Conservation (phyloP, 2,888 invertebrate genomes). For the Apamea sordens region DNA sequence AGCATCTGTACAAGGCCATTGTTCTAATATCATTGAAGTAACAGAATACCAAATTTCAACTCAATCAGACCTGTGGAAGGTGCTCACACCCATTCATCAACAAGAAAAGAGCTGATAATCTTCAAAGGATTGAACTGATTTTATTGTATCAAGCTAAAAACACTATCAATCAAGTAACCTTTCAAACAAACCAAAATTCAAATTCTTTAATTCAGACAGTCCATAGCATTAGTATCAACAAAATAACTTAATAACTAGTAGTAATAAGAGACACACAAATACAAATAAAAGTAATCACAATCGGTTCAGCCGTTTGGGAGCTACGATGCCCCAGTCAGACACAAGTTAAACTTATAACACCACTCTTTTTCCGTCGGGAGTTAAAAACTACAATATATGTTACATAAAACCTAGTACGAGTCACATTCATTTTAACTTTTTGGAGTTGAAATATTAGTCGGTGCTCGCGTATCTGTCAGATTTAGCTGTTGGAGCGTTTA, state of each 20-base stretch:
- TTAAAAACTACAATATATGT: not conserved
- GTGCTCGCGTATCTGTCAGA: not conserved
- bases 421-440: slow-evolving; percentile 12
- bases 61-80: too few relatives aligned
- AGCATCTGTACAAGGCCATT: too few relatives aligned
- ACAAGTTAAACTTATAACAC: not conserved
- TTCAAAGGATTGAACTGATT: not conserved
- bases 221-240: too few relatives aligned
- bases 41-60: too few relatives aligned
- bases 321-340: not conserved
- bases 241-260: too few relatives aligned
- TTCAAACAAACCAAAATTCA: not conserved
- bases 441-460: slow-evolving; percentile 15
- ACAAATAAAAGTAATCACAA: not conserved
- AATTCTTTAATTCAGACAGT: too few relatives aligned
- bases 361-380: not conserved
- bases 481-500: slow-evolving; percentile 16
- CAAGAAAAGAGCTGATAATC: not conserved
- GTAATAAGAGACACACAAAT: too few relatives aligned
- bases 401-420: not conserved
- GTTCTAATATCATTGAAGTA: too few relatives aligned
- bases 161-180: not conserved
- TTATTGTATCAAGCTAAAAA: too few relatives aligned
- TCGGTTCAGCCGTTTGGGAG: not conserved
- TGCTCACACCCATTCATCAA: too few relatives aligned